Evolutionary conservation across 2,888 invertebrate genomes (phyloP), one percentile per base, ranked within the genome.

Genomic region (Chalcosyrphus nemorum): DNA sequence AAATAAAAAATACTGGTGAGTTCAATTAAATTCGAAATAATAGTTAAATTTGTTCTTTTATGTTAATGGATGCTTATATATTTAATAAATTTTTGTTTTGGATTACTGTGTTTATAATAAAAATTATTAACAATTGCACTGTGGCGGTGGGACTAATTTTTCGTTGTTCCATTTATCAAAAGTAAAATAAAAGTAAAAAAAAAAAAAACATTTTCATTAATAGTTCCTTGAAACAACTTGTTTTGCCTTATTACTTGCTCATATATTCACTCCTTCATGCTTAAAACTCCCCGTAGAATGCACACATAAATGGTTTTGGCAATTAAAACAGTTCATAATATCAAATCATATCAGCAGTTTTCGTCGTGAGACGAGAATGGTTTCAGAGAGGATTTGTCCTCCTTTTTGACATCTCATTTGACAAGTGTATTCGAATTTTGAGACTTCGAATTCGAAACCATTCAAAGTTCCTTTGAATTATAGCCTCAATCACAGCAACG

Each of bases 61-160:
- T 45, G 24, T 56, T 45, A 35, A 54, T 68, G 70, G 63, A 70
- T 77, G 77, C 56, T 77, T 63, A 45, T 70, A n/a, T n/a, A n/a
- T n/a, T n/a, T 70, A 54, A 61, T 57, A 57, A 11, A 47, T 54
- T 17, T 65, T 54, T 63, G 56, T 52, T 66, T 66, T 27, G 35
- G 45, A 27, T 52, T 61, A 61, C 27, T 54, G 4, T 65, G 32
- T 47, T 50, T n/a, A n/a, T n/a, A 19, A 15, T n/a, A 35, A 21
- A 24, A 24, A 38, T 7, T 52, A 72, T 57, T 61, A 72, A 72
- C 57, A 74, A 77, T 63, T 54, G 59, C 59, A 68, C 41, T 50
- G 7, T 66, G 76, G 76, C 66, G 76, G 56, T 59, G 76, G 66
- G 59, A 76, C 41, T 76, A 29, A 56, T 65, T 61, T 68, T 35